A percentile compares a stretch with the other conserved stretches of the same genome.
Evolutionary conservation across 2,797 vertebrate genomes (phyloP).

Genomic region (Paratrypauchen microcephalus): DNA sequence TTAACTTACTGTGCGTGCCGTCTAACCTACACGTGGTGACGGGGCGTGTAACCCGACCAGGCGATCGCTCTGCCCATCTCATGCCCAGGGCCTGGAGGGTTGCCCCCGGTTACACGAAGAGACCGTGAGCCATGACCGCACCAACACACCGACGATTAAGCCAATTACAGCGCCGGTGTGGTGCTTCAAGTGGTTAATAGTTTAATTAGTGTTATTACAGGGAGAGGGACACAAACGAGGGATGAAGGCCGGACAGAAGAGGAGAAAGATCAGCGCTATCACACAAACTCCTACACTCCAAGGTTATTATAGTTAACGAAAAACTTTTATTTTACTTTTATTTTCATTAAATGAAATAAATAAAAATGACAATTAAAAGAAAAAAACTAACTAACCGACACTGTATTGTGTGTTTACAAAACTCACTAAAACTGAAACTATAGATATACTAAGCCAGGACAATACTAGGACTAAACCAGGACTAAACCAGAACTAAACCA

Average conservation of each 20-base stretch:
- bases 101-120: conserved; percentile 38
- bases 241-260: conserved; percentile 38
- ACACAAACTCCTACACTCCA: conserved; percentile 26
- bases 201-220: conserved; percentile 76
- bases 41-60: conserved; percentile 28
- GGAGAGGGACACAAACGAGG: conserved; percentile 45
- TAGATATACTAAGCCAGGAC: no score
- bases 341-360: no score
- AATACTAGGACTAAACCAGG: no score
- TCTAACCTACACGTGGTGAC: conserved; percentile 33
- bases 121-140: conserved; percentile 37
- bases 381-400: no score
- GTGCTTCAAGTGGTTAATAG: conserved; percentile 72
- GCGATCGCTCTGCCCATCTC: conserved; percentile 52
- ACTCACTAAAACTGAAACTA: no score
- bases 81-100: conserved; percentile 37
- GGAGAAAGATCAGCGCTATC: conserved; percentile 16
- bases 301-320: no score
- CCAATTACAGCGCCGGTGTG: conserved; percentile 57
- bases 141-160: conserved; percentile 58
- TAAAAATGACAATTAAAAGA: no score
- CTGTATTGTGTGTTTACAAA: no score
- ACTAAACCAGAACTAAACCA: no score
- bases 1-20: conserved; percentile 20
- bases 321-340: no score